phyloP scores from a whole-genome alignment of 2,888 invertebrate genomes.

The Trissolcus japonicus region DNA sequence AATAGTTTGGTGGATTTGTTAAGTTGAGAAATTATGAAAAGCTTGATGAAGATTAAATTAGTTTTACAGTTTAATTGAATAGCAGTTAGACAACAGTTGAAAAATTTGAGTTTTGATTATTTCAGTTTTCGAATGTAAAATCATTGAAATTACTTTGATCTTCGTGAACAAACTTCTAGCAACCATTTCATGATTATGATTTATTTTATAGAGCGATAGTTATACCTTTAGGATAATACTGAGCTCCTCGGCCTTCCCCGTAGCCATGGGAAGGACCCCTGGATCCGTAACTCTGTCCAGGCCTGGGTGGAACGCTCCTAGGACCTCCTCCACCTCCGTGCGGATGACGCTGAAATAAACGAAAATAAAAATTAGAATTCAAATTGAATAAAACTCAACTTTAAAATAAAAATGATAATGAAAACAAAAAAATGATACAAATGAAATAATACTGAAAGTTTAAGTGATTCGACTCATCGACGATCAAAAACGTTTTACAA shows the following conservation, averaged over 20 bases:
- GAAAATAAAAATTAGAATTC: too few species aligned
- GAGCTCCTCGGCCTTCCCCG: conserved; percentile 83
- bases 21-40: too few species aligned
- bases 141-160: neutral
- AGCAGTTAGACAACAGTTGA: too few species aligned
- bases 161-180: conserved; percentile 50
- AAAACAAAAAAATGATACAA: too few species aligned
- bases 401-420: too few species aligned
- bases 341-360: conserved; percentile 74
- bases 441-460: too few species aligned
- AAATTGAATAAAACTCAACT: too few species aligned
- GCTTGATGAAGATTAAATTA: too few species aligned
- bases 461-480: neutral
- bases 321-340: conserved; percentile 74
- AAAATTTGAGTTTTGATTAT: too few species aligned
- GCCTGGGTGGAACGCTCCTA: conserved; percentile 70
- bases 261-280: conserved; percentile 83
- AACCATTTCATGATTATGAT: conserved; percentile 19
- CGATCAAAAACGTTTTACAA: neutral
- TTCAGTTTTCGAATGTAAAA: neutral
- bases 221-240: conserved; percentile 85
- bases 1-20: too few species aligned
- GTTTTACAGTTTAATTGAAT: too few species aligned
- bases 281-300: conserved; percentile 67
- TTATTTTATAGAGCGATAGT: conserved; percentile 38